phyloP scores from a whole-genome alignment of 2,113 vertebrate species.

The Indri indri region DNA sequence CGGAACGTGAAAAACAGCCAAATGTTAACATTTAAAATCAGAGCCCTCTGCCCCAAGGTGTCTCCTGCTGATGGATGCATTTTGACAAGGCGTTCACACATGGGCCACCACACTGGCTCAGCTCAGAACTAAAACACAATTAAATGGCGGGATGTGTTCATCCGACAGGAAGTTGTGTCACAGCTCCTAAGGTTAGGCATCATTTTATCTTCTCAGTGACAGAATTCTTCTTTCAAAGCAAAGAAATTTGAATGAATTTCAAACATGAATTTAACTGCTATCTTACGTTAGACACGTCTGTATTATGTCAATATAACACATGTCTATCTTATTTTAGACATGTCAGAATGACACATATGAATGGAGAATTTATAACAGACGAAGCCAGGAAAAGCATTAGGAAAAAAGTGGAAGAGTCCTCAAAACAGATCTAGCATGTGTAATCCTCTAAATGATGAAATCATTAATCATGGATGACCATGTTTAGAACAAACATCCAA shows the following conservation, averaged over 20 bases:
- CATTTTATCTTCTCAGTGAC: neutral
- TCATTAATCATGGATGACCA: neutral
- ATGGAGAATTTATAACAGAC: accelerated
- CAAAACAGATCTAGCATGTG: accelerated
- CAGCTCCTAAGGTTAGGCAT: accelerated
- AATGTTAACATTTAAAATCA: neutral
- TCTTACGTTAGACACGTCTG: accelerated
- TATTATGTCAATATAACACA: too few species aligned
- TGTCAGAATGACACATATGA: accelerated
- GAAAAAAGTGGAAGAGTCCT: neutral
- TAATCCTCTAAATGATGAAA: neutral
- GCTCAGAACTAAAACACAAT: too few species aligned
- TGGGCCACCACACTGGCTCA: accelerated
- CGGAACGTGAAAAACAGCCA: accelerated
- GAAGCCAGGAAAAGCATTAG: neutral
- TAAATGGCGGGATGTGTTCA: accelerated
- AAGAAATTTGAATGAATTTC: neutral
- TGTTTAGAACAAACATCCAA: neutral
- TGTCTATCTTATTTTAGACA: accelerated
- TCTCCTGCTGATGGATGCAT: accelerated
- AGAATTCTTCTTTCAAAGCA: neutral
- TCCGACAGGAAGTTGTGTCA: neutral
- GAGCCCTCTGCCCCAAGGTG: neutral
- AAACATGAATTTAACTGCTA: neutral
- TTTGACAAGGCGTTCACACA: accelerated